phyloP scores from a whole-genome alignment of 1,140 invertebrate species.

The Heliconius melpomene region DNA sequence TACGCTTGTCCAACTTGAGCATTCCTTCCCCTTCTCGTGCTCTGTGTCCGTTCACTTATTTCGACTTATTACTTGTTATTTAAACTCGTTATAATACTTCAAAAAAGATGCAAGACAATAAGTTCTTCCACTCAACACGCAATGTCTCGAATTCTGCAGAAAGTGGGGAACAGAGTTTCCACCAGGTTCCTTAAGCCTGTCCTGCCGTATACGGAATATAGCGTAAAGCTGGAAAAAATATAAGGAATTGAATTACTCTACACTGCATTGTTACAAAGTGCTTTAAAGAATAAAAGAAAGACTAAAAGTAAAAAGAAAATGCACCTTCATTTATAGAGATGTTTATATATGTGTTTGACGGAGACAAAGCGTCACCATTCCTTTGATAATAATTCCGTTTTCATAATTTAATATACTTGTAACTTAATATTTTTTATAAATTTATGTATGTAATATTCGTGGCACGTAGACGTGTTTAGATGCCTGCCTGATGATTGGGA shows the following conservation, averaged over 20 bases:
- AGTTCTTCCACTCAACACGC: too few relatives aligned
- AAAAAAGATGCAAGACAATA: too few relatives aligned
- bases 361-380: slow-evolving; percentile 1
- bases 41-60: too few relatives aligned
- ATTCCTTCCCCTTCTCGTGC: too few relatives aligned
- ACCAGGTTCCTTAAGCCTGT: too few relatives aligned
- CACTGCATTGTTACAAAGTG: slow-evolving; percentile 16
- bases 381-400: slow-evolving; percentile 3
- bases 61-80: too few relatives aligned
- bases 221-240: background rate
- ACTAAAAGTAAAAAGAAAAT: slow-evolving; percentile 7
- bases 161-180: too few relatives aligned
- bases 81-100: too few relatives aligned
- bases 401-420: background rate
- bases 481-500: background rate
- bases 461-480: background rate
- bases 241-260: slow-evolving; percentile 3
- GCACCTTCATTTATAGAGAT: slow-evolving; percentile 9
- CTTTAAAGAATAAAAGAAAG: slow-evolving; percentile 17
- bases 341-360: slow-evolving; percentile 7
- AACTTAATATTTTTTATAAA: background rate
- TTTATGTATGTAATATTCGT: background rate
- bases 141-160: too few relatives aligned
- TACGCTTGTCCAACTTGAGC: too few relatives aligned
- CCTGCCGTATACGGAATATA: too few relatives aligned